Base-by-base conservation (phyloP, 1,140 invertebrate species). In the Cardiocondyla obscurior region DNA sequence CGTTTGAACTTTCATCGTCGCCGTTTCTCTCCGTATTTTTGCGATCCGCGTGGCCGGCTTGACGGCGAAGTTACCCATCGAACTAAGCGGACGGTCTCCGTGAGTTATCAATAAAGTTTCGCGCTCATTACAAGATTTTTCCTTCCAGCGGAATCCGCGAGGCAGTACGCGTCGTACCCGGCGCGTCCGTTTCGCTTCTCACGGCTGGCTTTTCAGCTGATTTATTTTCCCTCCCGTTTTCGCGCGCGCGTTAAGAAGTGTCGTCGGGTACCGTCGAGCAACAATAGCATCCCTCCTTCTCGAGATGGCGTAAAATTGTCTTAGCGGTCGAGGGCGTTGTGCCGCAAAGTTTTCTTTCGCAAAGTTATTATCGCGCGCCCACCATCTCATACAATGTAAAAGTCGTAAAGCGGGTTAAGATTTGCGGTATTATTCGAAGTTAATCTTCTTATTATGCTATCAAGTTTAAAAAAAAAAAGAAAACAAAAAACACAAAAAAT, bases 381-480 rank as follows among this genome's bases (percentile, higher is more conserved):
- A 42, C 22, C 51, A 77, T 67, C 28, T 76, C 60, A 53, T 69
- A 79, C 39, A 79, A 79, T 69, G 49, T 69, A 42, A 69, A 79
- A 69, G 74, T 60, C 39, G 39, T 69, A 79, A 39, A 79, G 25
- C 22, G 62, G 46, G 46, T 53, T 79, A 79, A 79, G 62, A 79
- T 79, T 79, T 79, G 74, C 49, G 25, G 22, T 51, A 67, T 79
- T 79, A 69, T 79, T 79, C 74, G 62, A 69, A 79, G 44, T 67
- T 79, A 79, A 79, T 79, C 74, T 36, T 79, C 60, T 79, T 79
- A 79, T 79, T 79, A 79, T 79, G 74, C 46, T 67, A n/a, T n/a
- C n/a, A n/a, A n/a, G n/a, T n/a, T n/a, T n/a, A n/a, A n/a, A n/a
- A n/a, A n/a, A n/a, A n/a, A n/a, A n/a, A n/a, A n/a, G n/a, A n/a